phyloP scores from a whole-genome alignment of 2,113 vertebrate species.

The Formicarius rufipectus region DNA sequence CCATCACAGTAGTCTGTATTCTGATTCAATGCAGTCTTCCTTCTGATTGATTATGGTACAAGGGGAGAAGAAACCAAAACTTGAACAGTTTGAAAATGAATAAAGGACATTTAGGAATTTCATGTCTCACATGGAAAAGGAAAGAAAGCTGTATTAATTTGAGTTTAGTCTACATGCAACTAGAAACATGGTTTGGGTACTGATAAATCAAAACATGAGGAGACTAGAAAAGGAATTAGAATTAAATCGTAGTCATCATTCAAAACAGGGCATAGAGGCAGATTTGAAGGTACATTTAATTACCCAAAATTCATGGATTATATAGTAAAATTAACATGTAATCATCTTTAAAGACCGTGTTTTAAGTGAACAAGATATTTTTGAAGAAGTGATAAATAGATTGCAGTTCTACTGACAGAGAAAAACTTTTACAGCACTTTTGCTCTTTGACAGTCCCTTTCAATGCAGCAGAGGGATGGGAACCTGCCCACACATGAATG shows the following conservation, averaged over 20 bases:
- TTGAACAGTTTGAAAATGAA: background rate
- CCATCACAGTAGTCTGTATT: background rate
- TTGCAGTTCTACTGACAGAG: conserved; percentile 3
- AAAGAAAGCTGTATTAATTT: background rate
- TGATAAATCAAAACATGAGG: background rate
- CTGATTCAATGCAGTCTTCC: background rate
- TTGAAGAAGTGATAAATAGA: conserved; percentile 24
- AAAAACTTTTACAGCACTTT: background rate
- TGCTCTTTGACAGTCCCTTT: background rate
- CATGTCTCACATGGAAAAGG: background rate
- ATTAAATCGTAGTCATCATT: background rate
- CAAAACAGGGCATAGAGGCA: background rate
- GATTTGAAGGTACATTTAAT: background rate
- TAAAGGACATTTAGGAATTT: background rate
- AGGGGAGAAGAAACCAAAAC: accelerated
- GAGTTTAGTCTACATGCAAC: background rate
- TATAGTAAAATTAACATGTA: background rate
- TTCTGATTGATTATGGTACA: background rate
- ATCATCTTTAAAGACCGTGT: background rate
- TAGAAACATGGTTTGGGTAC: background rate
- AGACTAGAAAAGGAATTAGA: background rate
- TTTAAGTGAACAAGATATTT: background rate
- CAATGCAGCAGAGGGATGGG: background rate
- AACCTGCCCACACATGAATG: background rate
- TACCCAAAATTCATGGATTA: background rate